phyloP scores from a whole-genome alignment of 2,797 vertebrate species.

The Ptychadena robeensis region DNA sequence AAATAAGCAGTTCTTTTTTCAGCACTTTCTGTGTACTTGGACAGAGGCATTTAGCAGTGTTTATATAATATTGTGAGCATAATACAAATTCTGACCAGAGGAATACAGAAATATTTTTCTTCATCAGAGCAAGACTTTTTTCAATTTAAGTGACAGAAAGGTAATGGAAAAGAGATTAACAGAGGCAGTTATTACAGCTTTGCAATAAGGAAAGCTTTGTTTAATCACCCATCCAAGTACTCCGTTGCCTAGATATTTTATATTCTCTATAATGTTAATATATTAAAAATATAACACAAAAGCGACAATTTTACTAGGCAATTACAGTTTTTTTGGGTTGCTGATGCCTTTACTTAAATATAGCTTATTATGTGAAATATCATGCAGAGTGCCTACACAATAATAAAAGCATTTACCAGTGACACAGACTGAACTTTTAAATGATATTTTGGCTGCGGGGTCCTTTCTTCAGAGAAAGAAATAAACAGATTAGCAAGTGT shows the following conservation, averaged over 20 bases:
- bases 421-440: slow-evolving; percentile 31
- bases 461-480: neutral
- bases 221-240: slow-evolving; percentile 51
- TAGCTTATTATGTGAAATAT: slow-evolving; percentile 58
- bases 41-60: slow-evolving; percentile 53
- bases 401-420: slow-evolving; percentile 17
- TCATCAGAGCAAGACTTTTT: slow-evolving; percentile 44
- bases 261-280: slow-evolving; percentile 44
- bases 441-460: slow-evolving; percentile 25
- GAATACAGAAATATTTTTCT: slow-evolving; percentile 56
- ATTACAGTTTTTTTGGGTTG: slow-evolving; percentile 49
- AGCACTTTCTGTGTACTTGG: slow-evolving; percentile 44
- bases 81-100: slow-evolving; percentile 60
- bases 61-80: slow-evolving; percentile 58
- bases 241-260: slow-evolving; percentile 54
- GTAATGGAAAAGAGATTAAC: slow-evolving; percentile 64
- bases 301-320: slow-evolving; percentile 20
- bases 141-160: slow-evolving; percentile 61
- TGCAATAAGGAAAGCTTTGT: slow-evolving; percentile 54
- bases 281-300: slow-evolving; percentile 50
- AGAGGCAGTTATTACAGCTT: slow-evolving; percentile 57
- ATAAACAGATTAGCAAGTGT: neutral
- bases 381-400: slow-evolving; percentile 10
- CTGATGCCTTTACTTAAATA: slow-evolving; percentile 55
- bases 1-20: slow-evolving; percentile 51